Evolutionary conservation across 2,797 vertebrate species (phyloP).

Genomic region (Syngnathus rostellatus): DNA sequence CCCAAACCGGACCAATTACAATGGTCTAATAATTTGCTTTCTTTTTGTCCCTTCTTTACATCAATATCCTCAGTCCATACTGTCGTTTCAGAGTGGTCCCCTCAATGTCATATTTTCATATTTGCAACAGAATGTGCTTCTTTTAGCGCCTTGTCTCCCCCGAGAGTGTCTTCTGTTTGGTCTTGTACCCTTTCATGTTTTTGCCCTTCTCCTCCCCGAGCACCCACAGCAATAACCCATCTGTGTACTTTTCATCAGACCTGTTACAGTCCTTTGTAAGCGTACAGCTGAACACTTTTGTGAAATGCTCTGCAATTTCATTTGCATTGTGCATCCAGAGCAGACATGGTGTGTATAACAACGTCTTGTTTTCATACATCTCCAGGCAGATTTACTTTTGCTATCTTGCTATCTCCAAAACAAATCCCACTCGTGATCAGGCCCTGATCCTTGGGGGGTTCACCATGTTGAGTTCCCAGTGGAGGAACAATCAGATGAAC

Average conservation of each 20-base stretch:
- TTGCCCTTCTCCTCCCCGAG: conserved; percentile 8
- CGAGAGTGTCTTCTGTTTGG: conserved; percentile 39
- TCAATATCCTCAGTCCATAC: conserved; percentile 5
- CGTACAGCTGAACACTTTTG: too few species aligned
- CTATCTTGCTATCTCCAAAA: too few species aligned
- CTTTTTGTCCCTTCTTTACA: conserved; percentile 5
- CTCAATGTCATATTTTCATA: conserved; percentile 15
- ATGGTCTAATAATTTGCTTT: neutral
- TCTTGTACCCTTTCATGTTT: conserved; percentile 27
- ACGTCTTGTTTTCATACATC: too few species aligned
- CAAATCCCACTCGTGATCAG: too few species aligned
- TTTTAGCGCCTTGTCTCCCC: conserved; percentile 27
- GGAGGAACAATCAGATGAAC: too few species aligned
- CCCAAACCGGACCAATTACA: neutral
- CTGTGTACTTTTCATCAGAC: conserved; percentile 47
- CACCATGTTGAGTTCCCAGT: too few species aligned
- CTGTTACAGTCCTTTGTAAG: too few species aligned
- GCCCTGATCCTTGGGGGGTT: too few species aligned
- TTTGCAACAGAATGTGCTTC: conserved; percentile 24
- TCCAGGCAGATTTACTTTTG: too few species aligned
- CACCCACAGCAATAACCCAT: conserved; percentile 16
- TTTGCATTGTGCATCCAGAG: too few species aligned
- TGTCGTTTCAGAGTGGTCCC: neutral
- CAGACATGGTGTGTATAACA: too few species aligned
- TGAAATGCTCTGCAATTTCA: too few species aligned